Conservation (phyloP, 1,140 invertebrate species). For the Caenorhabditis elegans region WBcel235 BX284602.5:11244501-11245000, state of each 20-base stretch:
- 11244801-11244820: slow-evolving; percentile 50
- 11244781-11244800: slow-evolving; percentile 67
- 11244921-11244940: slow-evolving; percentile 78
- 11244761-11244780: slow-evolving; percentile 58
- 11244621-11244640: background rate
- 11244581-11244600: too few species aligned
- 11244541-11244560: too few species aligned
- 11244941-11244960: slow-evolving; percentile 75
- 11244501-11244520: too few species aligned
- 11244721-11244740: slow-evolving; percentile 71
- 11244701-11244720: slow-evolving; percentile 37
- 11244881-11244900: slow-evolving; percentile 80
- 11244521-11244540: too few species aligned
- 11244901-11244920: slow-evolving; percentile 74
- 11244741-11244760: slow-evolving; percentile 75
- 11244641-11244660: slow-evolving; percentile 41
- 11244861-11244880: slow-evolving; percentile 81
- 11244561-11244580: too few species aligned
- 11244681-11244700: slow-evolving; percentile 34
- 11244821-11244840: slow-evolving; percentile 12
- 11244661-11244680: slow-evolving; percentile 37
- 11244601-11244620: too few species aligned
- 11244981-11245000: slow-evolving; percentile 36
- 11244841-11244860: slow-evolving; percentile 72
- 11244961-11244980: slow-evolving; percentile 35